A percentile compares a stretch with the other conserved stretches of the same genome.
These are phyloP conservation scores for Pseudomyrmex dendroicus DNA, from an alignment of 1,140 invertebrate species.

Conservation along the genomic window DNA sequence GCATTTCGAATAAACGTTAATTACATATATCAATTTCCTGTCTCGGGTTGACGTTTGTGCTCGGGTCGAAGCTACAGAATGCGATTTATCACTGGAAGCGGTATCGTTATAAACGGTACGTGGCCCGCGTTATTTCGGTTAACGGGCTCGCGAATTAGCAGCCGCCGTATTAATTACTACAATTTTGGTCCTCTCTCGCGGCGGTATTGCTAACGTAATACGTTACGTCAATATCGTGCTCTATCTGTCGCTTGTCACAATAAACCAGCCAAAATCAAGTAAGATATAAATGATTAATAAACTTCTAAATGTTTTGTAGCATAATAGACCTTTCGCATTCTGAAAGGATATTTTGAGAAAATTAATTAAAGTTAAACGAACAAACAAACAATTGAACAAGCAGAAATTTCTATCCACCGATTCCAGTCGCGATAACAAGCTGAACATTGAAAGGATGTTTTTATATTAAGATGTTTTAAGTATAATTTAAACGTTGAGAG, in stretches of 20 bases:
- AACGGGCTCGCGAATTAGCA: slow-evolving; percentile 59
- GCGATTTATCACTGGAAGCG: slow-evolving; percentile 25
- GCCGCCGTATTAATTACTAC: slow-evolving; percentile 63
- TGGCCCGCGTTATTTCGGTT: slow-evolving; percentile 51
- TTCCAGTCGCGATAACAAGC: no score
- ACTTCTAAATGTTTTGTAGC: slow-evolving; percentile 8
- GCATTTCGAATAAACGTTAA: neutral
- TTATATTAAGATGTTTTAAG: no score
- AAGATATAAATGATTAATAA: neutral
- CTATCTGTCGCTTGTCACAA: slow-evolving; percentile 24
- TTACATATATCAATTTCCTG: neutral
- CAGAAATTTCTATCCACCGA: no score
- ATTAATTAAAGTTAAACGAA: no score
- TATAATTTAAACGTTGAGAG: no score
- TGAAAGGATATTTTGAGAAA: neutral
- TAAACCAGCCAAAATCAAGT: neutral
- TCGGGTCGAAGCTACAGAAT: slow-evolving; percentile 25
- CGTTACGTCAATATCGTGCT: slow-evolving; percentile 36
- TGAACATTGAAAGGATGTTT: no score
- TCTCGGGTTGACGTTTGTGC: neutral
- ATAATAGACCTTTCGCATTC: neutral
- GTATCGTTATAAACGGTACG: slow-evolving; percentile 16
- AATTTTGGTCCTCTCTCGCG: slow-evolving; percentile 45
- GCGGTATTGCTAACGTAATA: slow-evolving; percentile 29
- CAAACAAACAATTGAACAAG: no score